phyloP scores from a whole-genome alignment of 2,797 vertebrate species.

The Harpagifer antarcticus region DNA sequence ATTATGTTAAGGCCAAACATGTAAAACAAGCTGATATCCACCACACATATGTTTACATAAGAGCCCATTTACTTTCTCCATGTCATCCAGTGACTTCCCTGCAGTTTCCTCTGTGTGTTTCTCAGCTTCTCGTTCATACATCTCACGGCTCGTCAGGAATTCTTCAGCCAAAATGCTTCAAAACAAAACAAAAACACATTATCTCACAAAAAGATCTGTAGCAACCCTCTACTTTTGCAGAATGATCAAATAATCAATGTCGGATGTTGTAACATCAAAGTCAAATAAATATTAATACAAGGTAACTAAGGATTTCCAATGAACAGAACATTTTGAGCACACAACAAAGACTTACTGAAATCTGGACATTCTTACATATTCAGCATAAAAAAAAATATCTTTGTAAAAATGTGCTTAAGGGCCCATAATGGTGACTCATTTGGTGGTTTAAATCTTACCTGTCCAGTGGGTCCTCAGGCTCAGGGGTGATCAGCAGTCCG shows the following conservation, averaged over 20 bases:
- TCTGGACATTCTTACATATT: background rate
- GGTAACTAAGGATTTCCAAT: background rate
- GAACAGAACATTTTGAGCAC: background rate
- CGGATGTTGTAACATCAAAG: background rate
- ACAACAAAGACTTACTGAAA: background rate
- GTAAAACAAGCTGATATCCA: background rate
- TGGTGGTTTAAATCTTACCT: conserved; percentile 54
- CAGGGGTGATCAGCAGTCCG: conserved; percentile 79
- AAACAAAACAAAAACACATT: background rate
- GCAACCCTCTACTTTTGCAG: too few species aligned
- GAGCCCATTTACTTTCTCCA: conserved; percentile 65
- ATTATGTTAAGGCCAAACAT: too few species aligned
- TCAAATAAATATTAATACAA: background rate
- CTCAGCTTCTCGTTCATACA: conserved; percentile 62
- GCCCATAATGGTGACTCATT: background rate
- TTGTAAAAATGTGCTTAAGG: background rate
- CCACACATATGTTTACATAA: background rate
- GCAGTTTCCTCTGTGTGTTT: conserved; percentile 61
- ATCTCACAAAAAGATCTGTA: too few species aligned
- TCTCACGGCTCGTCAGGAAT: conserved; percentile 57
- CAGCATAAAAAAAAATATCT: background rate
- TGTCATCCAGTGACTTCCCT: conserved; percentile 66
- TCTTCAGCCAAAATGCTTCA: conserved; percentile 77
- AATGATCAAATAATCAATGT: background rate
- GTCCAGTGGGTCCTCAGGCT: conserved; percentile 79